A percentile compares a stretch with the other conserved stretches of the same genome.
Conservation (phyloP, 2,888 invertebrate species). For the Xylophagus ater region DNA sequence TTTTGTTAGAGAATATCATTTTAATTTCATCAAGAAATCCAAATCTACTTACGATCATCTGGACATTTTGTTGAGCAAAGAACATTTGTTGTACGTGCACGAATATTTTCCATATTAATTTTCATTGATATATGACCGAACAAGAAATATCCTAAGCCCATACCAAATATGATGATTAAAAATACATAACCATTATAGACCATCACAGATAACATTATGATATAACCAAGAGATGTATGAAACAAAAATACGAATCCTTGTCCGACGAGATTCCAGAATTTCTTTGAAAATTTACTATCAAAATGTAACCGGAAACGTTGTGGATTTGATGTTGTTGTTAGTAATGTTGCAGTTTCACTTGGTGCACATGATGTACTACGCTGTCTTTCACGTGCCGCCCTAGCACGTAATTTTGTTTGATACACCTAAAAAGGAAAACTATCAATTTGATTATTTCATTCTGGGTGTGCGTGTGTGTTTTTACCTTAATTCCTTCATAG, state of each 20-base stretch:
- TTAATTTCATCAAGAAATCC: background rate
- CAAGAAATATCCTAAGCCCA: conserved; percentile 47
- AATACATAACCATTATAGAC: conserved; percentile 57
- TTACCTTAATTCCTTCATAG: conserved; percentile 50
- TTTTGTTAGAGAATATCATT: background rate
- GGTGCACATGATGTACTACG: conserved; percentile 19
- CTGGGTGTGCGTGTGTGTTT: background rate
- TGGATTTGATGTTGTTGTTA: conserved; percentile 14
- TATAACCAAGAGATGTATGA: conserved; percentile 51
- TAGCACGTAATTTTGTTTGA: conserved; percentile 21
- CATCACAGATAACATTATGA: conserved; percentile 66
- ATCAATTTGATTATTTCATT: background rate
- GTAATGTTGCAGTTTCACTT: conserved; percentile 22
- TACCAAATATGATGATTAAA: conserved; percentile 52
- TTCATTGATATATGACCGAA: conserved; percentile 45
- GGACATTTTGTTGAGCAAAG: conserved; percentile 38
- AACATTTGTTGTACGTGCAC: conserved; percentile 35
- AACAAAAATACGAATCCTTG: conserved; percentile 23
- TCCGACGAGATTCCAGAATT: conserved; percentile 11
- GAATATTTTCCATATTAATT: conserved; percentile 42
- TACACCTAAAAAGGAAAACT: conserved; percentile 18
- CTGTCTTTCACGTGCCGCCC: conserved; percentile 21
- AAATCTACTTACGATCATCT: conserved; percentile 22
- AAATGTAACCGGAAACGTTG: background rate
- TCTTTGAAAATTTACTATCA: conserved; percentile 12